Evolutionary conservation across 2,797 vertebrate genomes (phyloP).

Genomic region (Momotus momota): DNA sequence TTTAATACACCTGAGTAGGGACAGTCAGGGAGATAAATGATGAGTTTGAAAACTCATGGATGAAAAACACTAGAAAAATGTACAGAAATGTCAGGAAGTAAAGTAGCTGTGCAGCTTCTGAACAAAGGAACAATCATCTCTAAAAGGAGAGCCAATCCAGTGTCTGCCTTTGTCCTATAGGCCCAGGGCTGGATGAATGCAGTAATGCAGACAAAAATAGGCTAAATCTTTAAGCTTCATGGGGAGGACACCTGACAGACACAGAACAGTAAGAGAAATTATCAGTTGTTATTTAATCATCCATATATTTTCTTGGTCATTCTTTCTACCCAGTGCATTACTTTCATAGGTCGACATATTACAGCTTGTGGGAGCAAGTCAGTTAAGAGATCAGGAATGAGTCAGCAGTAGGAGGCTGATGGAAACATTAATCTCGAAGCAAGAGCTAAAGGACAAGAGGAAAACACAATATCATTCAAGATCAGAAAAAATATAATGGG

Average conservation of each 20-base stretch:
- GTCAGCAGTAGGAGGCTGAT: constrained; percentile 37
- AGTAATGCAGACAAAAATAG: not conserved
- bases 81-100: not conserved
- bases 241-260: not conserved
- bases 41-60: constrained; percentile 11
- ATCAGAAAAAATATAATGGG: constrained; percentile 27
- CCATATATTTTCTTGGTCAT: constrained; percentile 2
- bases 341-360: constrained; percentile 32
- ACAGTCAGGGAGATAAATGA: constrained; percentile 4
- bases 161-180: not conserved
- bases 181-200: not conserved
- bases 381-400: constrained; percentile 52
- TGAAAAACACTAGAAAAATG: constrained; percentile 16
- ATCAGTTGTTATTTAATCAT: not conserved
- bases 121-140: not conserved
- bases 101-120: not conserved
- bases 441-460: constrained; percentile 2
- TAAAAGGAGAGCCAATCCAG: not conserved
- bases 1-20: not conserved
- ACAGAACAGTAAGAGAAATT: not conserved
- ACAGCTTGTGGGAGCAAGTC: constrained; percentile 26
- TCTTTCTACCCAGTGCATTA: not conserved
- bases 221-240: not conserved
- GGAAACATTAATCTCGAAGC: constrained; percentile 52
- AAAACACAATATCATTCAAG: constrained; percentile 22